Percentiles rank a stretch among this genome's conserved stretches.
phyloP scores from a whole-genome alignment of 2,113 vertebrate species.

The Malurus elegans region DNA sequence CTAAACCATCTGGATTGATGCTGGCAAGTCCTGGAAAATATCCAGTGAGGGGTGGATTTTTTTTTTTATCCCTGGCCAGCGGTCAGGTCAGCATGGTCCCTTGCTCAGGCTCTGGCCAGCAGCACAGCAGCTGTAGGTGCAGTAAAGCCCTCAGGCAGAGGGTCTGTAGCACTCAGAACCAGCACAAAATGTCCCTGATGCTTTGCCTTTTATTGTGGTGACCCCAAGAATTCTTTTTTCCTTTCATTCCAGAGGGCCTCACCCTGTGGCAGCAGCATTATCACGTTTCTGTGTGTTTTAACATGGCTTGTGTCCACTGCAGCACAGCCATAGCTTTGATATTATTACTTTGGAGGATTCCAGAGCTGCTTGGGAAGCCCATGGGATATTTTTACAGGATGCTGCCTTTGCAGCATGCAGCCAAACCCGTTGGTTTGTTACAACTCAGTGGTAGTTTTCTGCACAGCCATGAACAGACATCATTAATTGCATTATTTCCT shows the following conservation, averaged over 20 bases:
- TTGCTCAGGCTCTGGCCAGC: neutral
- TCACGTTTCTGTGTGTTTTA: accelerated
- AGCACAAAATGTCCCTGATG: accelerated
- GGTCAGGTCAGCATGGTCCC: neutral
- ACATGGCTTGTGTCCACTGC: accelerated
- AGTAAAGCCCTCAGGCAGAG: neutral
- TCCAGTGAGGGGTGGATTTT: accelerated
- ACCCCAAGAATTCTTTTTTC: accelerated
- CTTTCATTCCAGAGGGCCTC: neutral
- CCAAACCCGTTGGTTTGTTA: neutral
- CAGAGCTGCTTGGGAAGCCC: neutral
- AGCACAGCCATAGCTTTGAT: neutral
- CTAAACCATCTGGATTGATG: neutral
- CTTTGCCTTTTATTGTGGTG: neutral
- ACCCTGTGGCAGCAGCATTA: neutral
- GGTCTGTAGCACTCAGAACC: neutral
- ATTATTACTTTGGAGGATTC: neutral
- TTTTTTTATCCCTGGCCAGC: neutral
- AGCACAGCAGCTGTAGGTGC: neutral
- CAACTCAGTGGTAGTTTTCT: neutral
- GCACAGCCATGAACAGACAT: neutral
- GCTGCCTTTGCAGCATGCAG: neutral
- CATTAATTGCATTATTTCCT: neutral
- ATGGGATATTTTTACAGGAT: accelerated
- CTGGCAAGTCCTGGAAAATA: neutral